A percentile compares a stretch with the other conserved stretches of the same genome.
Conservation (phyloP, 2,113 vertebrate genomes). For the Thryonomys swinderianus region DNA sequence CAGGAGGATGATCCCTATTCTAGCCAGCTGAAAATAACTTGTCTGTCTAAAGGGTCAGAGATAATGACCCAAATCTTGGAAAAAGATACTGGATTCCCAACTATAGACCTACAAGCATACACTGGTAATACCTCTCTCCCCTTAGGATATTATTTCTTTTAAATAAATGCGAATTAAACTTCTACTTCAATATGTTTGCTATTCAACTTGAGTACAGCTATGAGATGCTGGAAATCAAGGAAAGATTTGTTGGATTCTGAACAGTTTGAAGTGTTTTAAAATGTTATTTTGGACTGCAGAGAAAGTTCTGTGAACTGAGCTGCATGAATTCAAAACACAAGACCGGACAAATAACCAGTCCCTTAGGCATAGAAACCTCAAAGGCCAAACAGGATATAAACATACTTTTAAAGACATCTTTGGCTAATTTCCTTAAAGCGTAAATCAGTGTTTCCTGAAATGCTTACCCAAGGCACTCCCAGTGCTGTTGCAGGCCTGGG, state of each 20-base stretch:
- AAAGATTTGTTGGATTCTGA: neutral
- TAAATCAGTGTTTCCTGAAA: neutral
- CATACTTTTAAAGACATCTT: neutral
- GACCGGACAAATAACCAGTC: no score
- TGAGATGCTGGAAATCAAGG: neutral
- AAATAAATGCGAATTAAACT: slow-evolving; percentile 19
- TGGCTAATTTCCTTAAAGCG: neutral
- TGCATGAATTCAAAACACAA: no score
- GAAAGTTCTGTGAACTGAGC: neutral
- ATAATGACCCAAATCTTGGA: neutral
- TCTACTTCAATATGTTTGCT: no score
- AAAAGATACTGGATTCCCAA: neutral
- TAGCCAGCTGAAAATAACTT: neutral
- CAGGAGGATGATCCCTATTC: neutral
- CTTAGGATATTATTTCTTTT: neutral
- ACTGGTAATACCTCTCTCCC: neutral
- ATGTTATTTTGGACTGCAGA: neutral
- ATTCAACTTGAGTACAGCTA: neutral
- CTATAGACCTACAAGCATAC: neutral
- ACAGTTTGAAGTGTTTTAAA: neutral
- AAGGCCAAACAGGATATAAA: neutral
- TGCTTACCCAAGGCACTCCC: neutral
- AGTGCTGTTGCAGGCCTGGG: neutral
- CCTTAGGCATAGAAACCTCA: neutral
- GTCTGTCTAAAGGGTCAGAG: neutral